A percentile compares a stretch with the other conserved stretches of the same genome.
Evolutionary conservation across 2,888 invertebrate species (phyloP).

Genomic region (Dermolepida albohirtum): DNA sequence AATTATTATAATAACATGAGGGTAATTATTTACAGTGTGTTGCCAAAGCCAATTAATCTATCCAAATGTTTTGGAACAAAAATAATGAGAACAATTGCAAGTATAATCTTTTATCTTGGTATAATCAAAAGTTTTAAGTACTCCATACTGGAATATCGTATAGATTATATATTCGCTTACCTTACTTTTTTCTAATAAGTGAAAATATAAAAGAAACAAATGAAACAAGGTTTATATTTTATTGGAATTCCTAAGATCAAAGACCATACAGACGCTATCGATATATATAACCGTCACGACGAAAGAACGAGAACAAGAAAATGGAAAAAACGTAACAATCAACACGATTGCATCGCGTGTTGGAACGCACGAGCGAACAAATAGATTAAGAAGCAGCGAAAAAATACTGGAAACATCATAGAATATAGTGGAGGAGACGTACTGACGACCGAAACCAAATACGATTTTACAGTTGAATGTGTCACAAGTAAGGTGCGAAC

Average conservation of each 20-base stretch:
- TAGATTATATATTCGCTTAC: background rate
- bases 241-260: background rate
- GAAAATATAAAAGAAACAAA: conserved; percentile 17
- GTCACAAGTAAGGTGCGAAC: conserved; percentile 38
- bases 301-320: conserved; percentile 22
- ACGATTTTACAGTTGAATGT: conserved; percentile 43
- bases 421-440: conserved; percentile 37
- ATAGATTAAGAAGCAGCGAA: conserved; percentile 46
- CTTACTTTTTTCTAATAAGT: conserved; percentile 2
- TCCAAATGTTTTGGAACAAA: no score
- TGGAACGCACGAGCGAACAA: conserved; percentile 56
- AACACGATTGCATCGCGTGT: conserved; percentile 53
- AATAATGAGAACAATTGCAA: no score
- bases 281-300: background rate
- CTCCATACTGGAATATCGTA: background rate
- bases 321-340: conserved; percentile 49
- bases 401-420: conserved; percentile 30
- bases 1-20: no score
- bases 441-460: conserved; percentile 42
- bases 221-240: conserved; percentile 2
- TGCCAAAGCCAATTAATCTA: no score
- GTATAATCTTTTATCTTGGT: background rate
- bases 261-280: conserved; percentile 18
- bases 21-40: no score
- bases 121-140: background rate